A percentile compares a stretch with the other conserved stretches of the same genome.
These are phyloP conservation scores for Amblyornis subalaris DNA, from an alignment of 2,113 vertebrate species.

Conservation along the genomic window DNA sequence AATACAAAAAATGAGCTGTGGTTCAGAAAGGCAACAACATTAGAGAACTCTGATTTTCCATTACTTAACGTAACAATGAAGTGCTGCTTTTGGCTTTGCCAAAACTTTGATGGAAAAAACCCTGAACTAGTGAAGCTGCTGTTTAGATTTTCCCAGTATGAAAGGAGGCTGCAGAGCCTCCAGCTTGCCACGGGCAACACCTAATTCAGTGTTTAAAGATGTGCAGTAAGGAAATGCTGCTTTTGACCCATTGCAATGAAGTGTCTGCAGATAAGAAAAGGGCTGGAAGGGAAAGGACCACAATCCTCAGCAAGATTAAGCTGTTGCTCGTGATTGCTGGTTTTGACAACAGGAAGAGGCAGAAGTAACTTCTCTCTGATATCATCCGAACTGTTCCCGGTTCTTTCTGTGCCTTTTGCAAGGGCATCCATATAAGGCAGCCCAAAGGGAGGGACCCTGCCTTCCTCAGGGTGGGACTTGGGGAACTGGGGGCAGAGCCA, in stretches of 20 bases:
- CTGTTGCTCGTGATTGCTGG: not conserved
- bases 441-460: constrained; percentile 33
- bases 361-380: not conserved
- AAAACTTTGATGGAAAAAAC: not conserved
- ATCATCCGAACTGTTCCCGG: not conserved
- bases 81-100: not conserved
- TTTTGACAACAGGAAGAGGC: not conserved
- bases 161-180: not conserved
- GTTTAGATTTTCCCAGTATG: not conserved
- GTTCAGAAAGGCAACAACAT: not conserved
- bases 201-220: not conserved
- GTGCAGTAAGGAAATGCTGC: not conserved
- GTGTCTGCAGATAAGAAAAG: not conserved
- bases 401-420: not conserved
- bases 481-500: not conserved
- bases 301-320: not conserved
- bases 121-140: not conserved
- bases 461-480: not conserved
- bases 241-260: not conserved
- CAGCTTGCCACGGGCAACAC: not conserved
- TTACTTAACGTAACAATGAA: not conserved
- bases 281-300: not conserved
- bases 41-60: not conserved
- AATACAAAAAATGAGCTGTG: not conserved
- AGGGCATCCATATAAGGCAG: constrained; percentile 17